Percentiles rank a stretch among this genome's conserved stretches.
phyloP scores from a whole-genome alignment of 2,113 vertebrate genomes.

The Stigmatopora argus region DNA sequence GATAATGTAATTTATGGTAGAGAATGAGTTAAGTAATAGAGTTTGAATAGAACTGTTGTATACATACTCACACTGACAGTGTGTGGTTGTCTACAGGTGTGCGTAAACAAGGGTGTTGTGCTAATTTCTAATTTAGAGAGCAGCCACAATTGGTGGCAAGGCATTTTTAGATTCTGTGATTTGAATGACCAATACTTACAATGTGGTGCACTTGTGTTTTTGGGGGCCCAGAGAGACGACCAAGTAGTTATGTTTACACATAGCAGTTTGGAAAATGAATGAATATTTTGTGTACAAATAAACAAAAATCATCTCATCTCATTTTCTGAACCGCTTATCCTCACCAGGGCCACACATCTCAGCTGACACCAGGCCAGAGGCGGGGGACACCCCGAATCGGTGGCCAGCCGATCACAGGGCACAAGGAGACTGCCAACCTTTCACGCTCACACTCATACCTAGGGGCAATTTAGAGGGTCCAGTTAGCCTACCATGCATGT shows the following conservation, averaged over 20 bases:
- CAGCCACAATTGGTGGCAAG: constrained; percentile 51
- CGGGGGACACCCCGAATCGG: no score
- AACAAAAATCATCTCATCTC: background rate
- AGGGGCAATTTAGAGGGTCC: no score
- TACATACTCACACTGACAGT: background rate
- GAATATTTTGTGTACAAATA: background rate
- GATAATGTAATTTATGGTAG: no score
- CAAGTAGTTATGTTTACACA: constrained; percentile 40
- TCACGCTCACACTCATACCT: no score
- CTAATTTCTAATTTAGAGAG: constrained; percentile 61
- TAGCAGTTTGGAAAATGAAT: background rate
- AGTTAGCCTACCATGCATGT: no score
- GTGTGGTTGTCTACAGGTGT: constrained; percentile 42
- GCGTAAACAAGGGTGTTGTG: constrained; percentile 55
- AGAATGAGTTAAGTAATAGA: background rate
- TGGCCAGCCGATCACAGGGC: no score
- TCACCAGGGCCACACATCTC: no score
- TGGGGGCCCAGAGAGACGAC: no score
- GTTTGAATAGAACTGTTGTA: background rate
- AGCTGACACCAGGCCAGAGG: no score
- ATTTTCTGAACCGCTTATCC: no score
- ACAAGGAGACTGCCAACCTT: no score
- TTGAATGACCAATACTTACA: constrained; percentile 59
- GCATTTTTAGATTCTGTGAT: constrained; percentile 60
- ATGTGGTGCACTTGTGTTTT: constrained; percentile 39